Evolutionary conservation across 2,888 invertebrate species (phyloP).

Genomic region (Habroteleia sp.): DNA sequence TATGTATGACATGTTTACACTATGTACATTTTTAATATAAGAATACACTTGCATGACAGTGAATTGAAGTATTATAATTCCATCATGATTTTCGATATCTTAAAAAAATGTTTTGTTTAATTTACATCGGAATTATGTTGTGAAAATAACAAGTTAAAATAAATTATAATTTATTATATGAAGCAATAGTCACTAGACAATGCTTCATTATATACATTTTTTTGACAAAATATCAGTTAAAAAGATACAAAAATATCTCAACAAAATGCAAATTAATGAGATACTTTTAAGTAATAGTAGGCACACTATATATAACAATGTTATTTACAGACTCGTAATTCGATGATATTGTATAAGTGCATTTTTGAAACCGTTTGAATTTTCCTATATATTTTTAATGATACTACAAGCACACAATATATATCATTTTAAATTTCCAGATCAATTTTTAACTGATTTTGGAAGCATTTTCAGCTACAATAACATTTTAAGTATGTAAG

Average conservation of each 20-base stretch:
- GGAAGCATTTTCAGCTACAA: no score
- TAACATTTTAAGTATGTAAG: no score
- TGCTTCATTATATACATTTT: constrained; percentile 60
- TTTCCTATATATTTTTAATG: no score
- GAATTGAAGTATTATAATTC: constrained; percentile 53
- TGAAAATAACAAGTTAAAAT: constrained; percentile 29
- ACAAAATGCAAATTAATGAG: constrained; percentile 55
- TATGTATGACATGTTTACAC: constrained; percentile 73
- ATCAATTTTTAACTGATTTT: no score
- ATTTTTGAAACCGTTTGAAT: no score
- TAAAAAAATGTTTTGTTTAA: constrained; percentile 49
- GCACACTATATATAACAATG: constrained; percentile 56
- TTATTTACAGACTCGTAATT: constrained; percentile 58
- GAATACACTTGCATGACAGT: constrained; percentile 53
- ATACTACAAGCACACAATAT: no score
- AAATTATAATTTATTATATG: constrained; percentile 32
- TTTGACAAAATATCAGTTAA: constrained; percentile 18
- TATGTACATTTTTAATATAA: constrained; percentile 74
- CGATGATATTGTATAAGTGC: constrained; percentile 23
- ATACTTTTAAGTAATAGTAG: constrained; percentile 49
- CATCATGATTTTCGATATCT: constrained; percentile 38
- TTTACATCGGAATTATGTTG: constrained; percentile 23
- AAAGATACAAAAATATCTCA: constrained; percentile 58
- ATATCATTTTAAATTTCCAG: no score
- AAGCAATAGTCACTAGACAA: constrained; percentile 42